A percentile compares a stretch with the other conserved stretches of the same genome.
Conservation (phyloP, 64 coral and sea anemone species). For the Anthopleura sola region DNA sequence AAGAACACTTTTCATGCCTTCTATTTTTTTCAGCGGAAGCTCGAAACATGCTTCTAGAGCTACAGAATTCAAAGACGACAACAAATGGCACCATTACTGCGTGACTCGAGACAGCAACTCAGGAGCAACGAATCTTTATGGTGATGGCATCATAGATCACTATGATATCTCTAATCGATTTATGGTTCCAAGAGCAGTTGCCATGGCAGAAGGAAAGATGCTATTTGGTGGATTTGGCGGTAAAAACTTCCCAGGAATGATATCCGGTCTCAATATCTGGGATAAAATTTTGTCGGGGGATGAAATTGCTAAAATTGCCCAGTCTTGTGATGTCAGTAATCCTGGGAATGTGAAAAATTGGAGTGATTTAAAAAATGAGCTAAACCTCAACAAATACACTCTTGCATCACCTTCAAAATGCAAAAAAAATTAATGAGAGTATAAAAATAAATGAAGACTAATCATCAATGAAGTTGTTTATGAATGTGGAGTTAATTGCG, state of each 20-base stretch:
- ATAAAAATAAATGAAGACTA: not conserved
- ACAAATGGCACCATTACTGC: not conserved
- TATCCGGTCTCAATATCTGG: not conserved
- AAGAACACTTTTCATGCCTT: too few species aligned
- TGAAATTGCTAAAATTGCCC: not conserved
- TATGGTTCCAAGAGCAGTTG: not conserved
- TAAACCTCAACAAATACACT: not conserved
- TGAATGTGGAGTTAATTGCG: too few species aligned
- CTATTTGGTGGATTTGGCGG: not conserved
- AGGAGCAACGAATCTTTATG: not conserved
- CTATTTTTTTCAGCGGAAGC: not conserved
- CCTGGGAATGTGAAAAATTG: constrained; percentile 7
- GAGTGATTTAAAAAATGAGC: not conserved
- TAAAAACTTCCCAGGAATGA: not conserved
- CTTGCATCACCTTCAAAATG: not conserved
- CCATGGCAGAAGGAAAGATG: not conserved
- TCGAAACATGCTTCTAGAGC: not conserved
- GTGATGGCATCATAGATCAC: not conserved
- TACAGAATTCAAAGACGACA: not conserved
- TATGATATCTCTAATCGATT: not conserved
- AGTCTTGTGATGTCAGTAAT: not conserved
- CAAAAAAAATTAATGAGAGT: not conserved
- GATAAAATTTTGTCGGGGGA: not conserved
- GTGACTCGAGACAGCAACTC: not conserved
- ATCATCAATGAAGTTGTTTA: too few species aligned